Percentiles rank a stretch among this genome's conserved stretches.
Conservation (phyloP, 2,797 vertebrate species). For the Siniperca obscura region DNA sequence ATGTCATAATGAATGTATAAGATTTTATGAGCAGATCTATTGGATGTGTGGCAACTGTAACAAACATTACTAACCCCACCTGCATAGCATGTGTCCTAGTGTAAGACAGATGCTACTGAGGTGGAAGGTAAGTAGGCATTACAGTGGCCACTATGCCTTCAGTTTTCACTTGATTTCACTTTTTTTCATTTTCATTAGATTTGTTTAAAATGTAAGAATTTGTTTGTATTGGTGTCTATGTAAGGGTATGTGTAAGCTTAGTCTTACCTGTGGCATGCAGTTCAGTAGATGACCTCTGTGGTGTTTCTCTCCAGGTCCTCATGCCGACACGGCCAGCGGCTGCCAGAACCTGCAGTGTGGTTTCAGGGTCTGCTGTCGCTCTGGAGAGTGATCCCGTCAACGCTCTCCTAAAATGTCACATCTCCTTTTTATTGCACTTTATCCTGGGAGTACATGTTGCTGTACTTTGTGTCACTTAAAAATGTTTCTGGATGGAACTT, state of each 20-base stretch:
- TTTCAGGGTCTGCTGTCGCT: slow-evolving; percentile 98
- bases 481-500: slow-evolving; percentile 76
- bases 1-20: slow-evolving; percentile 19
- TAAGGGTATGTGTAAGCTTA: not conserved
- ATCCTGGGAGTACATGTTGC: slow-evolving; percentile 81
- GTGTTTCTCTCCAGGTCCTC: slow-evolving; percentile 91
- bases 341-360: slow-evolving; percentile 99
- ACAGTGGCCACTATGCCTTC: slow-evolving; percentile 29
- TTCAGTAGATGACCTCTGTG: slow-evolving; percentile 41
- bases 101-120: slow-evolving; percentile 64
- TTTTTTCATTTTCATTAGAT: not conserved
- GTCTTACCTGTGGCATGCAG: not conserved
- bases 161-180: slow-evolving; percentile 6
- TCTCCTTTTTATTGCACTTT: slow-evolving; percentile 90
- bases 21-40: slow-evolving; percentile 23
- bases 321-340: slow-evolving; percentile 97
- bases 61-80: slow-evolving; percentile 60
- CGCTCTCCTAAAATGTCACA: slow-evolving; percentile 77
- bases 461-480: slow-evolving; percentile 75
- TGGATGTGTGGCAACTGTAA: slow-evolving; percentile 35
- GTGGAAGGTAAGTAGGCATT: slow-evolving; percentile 75
- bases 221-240: not conserved
- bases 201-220: not conserved
- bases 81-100: slow-evolving; percentile 59
- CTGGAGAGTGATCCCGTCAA: slow-evolving; percentile 90